Percentiles rank a stretch among this genome's conserved stretches.
phyloP scores from a whole-genome alignment of 1,140 invertebrate species.

The Sarcophaga peregrina region DNA sequence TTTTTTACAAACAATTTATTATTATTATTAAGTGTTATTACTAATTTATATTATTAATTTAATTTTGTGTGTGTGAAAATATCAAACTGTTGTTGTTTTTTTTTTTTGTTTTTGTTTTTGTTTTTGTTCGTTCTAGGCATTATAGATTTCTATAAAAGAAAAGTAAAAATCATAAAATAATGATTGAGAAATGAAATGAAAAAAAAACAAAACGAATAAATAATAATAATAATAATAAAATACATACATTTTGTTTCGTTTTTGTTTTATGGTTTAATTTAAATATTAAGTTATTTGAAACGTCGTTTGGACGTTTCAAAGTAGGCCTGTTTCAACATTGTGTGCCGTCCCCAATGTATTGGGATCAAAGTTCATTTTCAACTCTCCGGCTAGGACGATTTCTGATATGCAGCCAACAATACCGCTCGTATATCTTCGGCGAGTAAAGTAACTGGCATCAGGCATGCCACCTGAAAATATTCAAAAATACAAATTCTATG shows the following conservation, averaged over 20 bases:
- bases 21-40: constrained; percentile 39
- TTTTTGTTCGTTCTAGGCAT: not conserved
- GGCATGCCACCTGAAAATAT: constrained; percentile 77
- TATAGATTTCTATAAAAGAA: not conserved
- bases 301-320: constrained; percentile 60
- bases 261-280: constrained; percentile 61
- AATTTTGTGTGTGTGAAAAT: constrained; percentile 20
- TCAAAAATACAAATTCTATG: not conserved
- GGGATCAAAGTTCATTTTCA: constrained; percentile 68
- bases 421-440: constrained; percentile 76
- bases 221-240: not conserved
- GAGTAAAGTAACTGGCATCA: constrained; percentile 74
- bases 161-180: not conserved
- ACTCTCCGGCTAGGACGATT: constrained; percentile 82
- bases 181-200: not conserved
- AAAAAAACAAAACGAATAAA: not conserved
- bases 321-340: constrained; percentile 64
- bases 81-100: not conserved
- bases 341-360: constrained; percentile 64
- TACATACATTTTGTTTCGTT: constrained; percentile 32
- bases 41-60: constrained; percentile 28
- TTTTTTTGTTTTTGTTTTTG: constrained; percentile 10
- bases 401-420: constrained; percentile 85
- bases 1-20: constrained; percentile 46
- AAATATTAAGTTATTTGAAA: constrained; percentile 63